Conservation (phyloP, 2,888 invertebrate species). For the Pachliopta kotzebuea region DNA sequence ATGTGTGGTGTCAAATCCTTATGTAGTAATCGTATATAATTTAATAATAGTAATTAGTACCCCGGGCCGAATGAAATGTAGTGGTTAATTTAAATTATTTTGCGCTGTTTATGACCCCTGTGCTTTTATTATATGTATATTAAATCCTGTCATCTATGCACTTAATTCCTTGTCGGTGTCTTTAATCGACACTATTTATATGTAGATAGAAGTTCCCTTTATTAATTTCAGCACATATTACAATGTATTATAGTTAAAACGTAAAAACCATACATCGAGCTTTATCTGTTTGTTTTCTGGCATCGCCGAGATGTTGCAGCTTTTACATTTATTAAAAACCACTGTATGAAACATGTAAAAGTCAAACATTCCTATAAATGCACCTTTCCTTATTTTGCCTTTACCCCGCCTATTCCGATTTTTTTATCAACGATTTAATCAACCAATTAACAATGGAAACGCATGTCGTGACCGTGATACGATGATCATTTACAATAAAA, state of each 20-base stretch:
- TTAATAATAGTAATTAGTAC: slow-evolving; percentile 49
- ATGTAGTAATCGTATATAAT: slow-evolving; percentile 56
- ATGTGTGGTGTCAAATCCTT: slow-evolving; percentile 64
- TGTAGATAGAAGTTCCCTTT: slow-evolving; percentile 46
- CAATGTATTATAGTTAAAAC: slow-evolving; percentile 45
- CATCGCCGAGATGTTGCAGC: slow-evolving; percentile 67
- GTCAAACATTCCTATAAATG: slow-evolving; percentile 54
- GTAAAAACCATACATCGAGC: slow-evolving; percentile 57
- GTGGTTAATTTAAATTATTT: slow-evolving; percentile 55
- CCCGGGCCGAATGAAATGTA: slow-evolving; percentile 58
- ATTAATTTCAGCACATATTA: slow-evolving; percentile 48
- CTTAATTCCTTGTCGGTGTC: slow-evolving; percentile 32
- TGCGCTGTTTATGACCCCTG: slow-evolving; percentile 50
- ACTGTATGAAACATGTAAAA: slow-evolving; percentile 47
- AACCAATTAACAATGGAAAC: slow-evolving; percentile 67
- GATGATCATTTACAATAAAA: slow-evolving; percentile 18
- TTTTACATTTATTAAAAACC: slow-evolving; percentile 53
- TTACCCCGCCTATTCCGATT: slow-evolving; percentile 65
- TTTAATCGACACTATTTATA: slow-evolving; percentile 37
- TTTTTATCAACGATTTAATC: slow-evolving; percentile 47
- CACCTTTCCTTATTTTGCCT: slow-evolving; percentile 72
- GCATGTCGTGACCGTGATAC: slow-evolving; percentile 54
- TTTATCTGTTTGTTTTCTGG: slow-evolving; percentile 81
- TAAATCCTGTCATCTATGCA: slow-evolving; percentile 34
- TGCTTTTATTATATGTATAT: slow-evolving; percentile 54